phyloP scores from a whole-genome alignment of 2,113 vertebrate species.

The Psettodes erumei region DNA sequence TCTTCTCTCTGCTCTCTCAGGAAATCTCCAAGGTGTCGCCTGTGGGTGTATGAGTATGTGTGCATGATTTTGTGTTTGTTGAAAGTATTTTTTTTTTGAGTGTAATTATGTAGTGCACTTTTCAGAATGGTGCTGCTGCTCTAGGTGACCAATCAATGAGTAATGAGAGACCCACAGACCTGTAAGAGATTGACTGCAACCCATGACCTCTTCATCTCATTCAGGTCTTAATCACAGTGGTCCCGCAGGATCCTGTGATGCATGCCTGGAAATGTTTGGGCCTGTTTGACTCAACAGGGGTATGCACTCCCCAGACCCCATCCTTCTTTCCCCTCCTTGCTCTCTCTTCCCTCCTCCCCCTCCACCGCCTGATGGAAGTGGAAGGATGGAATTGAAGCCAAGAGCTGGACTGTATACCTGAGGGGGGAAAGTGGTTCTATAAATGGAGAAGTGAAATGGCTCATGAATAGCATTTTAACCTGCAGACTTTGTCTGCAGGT shows the following conservation, averaged over 20 bases:
- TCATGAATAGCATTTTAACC: slow-evolving; percentile 70
- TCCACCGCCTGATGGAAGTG: slow-evolving; percentile 49
- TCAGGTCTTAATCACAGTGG: slow-evolving; percentile 72
- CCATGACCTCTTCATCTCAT: slow-evolving; percentile 55
- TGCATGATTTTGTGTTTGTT: slow-evolving; percentile 61
- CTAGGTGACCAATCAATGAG: slow-evolving; percentile 76
- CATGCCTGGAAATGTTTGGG: slow-evolving; percentile 66
- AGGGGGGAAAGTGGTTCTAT: slow-evolving; percentile 63
- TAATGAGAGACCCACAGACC: slow-evolving; percentile 68
- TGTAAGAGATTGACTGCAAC: slow-evolving; percentile 67
- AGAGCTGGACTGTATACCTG: slow-evolving; percentile 48
- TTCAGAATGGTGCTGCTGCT: slow-evolving; percentile 57
- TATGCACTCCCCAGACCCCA: slow-evolving; percentile 47
- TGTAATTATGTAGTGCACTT: slow-evolving; percentile 72
- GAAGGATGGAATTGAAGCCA: slow-evolving; percentile 60
- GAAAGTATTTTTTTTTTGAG: slow-evolving; percentile 50
- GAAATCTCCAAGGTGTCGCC: slow-evolving; percentile 59
- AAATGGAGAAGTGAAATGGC: slow-evolving; percentile 61
- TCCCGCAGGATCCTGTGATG: slow-evolving; percentile 50
- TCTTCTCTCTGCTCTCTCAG: slow-evolving; percentile 22
- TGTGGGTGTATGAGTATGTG: slow-evolving; percentile 53
- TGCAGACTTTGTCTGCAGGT: slow-evolving; percentile 51
- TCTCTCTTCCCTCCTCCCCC: slow-evolving; percentile 10
- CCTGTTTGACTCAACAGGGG: slow-evolving; percentile 52
- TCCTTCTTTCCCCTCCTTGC: slow-evolving; percentile 34